These are phyloP conservation scores for Silurus asotus DNA, from an alignment of 2,113 vertebrate genomes.

Conservation along the genomic window DNA sequence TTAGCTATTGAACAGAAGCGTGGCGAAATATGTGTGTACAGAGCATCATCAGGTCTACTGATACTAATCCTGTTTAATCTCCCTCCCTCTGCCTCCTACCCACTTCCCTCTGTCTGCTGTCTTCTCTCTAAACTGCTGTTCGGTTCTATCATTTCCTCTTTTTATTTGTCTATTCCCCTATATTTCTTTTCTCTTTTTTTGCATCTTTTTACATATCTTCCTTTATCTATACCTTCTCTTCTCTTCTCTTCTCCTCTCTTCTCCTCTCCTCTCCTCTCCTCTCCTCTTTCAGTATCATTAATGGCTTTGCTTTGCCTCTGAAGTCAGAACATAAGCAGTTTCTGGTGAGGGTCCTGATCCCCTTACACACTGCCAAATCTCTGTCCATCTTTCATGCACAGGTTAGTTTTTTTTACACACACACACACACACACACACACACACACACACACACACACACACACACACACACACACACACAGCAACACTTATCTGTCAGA, in stretches of 20 bases:
- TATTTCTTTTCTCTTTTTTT: background rate
- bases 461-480: background rate
- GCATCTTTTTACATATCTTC: background rate
- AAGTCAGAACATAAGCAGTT: slow-evolving; percentile 94
- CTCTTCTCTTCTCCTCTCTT: background rate
- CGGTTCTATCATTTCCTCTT: background rate
- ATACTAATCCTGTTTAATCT: slow-evolving; percentile 54
- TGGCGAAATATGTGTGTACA: slow-evolving; percentile 26
- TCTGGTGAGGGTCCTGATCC: slow-evolving; percentile 88
- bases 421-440: background rate
- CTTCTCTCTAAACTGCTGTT: slow-evolving; percentile 1
- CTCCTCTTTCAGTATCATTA: slow-evolving; percentile 80
- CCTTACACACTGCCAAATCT: slow-evolving; percentile 88
- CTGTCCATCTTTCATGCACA: slow-evolving; percentile 92
- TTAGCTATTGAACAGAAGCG: slow-evolving; percentile 51
- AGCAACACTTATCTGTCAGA: no score
- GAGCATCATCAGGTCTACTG: slow-evolving; percentile 45
- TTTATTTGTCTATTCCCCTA: background rate
- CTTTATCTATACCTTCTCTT: background rate
- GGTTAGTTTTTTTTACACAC: slow-evolving; percentile 68
- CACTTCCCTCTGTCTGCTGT: slow-evolving; percentile 35
- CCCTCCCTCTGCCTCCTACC: slow-evolving; percentile 22
- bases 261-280: slow-evolving; percentile 7
- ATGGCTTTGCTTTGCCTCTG: slow-evolving; percentile 89
- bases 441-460: background rate